These are phyloP conservation scores for Gavia stellata DNA, from an alignment of 2,113 vertebrate species.

Conservation along the genomic window DNA sequence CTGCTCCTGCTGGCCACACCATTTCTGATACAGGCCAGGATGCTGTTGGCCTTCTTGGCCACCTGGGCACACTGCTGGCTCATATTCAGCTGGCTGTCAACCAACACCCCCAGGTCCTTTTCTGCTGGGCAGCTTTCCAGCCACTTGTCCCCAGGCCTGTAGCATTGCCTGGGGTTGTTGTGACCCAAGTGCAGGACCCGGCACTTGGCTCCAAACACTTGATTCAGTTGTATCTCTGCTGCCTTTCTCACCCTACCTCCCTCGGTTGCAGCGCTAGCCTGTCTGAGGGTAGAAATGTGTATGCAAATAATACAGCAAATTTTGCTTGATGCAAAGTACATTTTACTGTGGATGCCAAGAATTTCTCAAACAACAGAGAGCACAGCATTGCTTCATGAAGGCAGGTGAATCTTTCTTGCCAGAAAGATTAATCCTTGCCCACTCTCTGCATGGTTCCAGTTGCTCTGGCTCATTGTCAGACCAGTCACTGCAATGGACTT, in stretches of 20 bases:
- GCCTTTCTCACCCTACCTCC: neutral
- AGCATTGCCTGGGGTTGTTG: too few species aligned
- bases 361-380: neutral
- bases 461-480: neutral
- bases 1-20: too few species aligned
- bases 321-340: neutral
- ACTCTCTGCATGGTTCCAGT: neutral
- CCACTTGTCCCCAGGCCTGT: too few species aligned
- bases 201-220: neutral
- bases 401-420: neutral
- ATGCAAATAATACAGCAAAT: neutral
- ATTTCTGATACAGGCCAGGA: too few species aligned
- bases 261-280: neutral
- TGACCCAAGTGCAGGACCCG: too few species aligned
- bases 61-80: too few species aligned
- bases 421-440: neutral
- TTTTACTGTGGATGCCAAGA: neutral
- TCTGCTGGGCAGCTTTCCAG: too few species aligned
- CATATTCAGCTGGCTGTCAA: too few species aligned
- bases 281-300: neutral
- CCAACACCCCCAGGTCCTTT: too few species aligned
- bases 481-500: neutral
- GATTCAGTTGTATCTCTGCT: neutral
- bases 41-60: too few species aligned
- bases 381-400: neutral